Evolutionary conservation across 92 coral and sea anemone genomes (phyloP).

Genomic region (Palythoa grandiflora): DNA sequence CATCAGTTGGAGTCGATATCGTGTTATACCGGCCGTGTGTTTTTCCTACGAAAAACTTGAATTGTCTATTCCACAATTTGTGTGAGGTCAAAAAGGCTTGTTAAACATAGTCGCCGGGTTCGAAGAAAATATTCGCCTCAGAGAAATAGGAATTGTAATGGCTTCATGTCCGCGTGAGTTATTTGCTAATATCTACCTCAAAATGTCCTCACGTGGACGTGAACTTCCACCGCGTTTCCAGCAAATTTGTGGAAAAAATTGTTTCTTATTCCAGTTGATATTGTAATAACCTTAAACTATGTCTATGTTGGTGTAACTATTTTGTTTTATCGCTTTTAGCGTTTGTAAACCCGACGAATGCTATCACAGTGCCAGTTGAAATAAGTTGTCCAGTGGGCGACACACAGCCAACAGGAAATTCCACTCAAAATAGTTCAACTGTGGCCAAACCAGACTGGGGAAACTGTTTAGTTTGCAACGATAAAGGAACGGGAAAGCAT

Average conservation of each 20-base stretch:
- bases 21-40: background rate
- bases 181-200: background rate
- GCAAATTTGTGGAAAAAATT: background rate
- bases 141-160: background rate
- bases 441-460: slow-evolving; percentile 72
- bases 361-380: background rate
- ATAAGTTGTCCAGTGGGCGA: background rate
- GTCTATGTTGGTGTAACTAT: background rate
- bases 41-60: background rate
- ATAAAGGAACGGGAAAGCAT: slow-evolving; percentile 91
- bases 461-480: slow-evolving; percentile 91
- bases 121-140: background rate
- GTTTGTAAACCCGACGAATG: background rate
- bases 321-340: slow-evolving; percentile 14
- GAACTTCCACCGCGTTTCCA: background rate
- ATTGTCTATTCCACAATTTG: background rate
- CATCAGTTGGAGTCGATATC: background rate
- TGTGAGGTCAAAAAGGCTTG: background rate
- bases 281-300: background rate
- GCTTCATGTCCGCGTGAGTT: background rate
- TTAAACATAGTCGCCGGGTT: background rate
- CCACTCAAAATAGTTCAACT: background rate
- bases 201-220: slow-evolving; percentile 17
- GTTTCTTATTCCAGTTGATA: background rate
- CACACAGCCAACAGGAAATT: background rate